phyloP scores from a whole-genome alignment of 2,888 invertebrate species.

The Plemyria rubiginata region DNA sequence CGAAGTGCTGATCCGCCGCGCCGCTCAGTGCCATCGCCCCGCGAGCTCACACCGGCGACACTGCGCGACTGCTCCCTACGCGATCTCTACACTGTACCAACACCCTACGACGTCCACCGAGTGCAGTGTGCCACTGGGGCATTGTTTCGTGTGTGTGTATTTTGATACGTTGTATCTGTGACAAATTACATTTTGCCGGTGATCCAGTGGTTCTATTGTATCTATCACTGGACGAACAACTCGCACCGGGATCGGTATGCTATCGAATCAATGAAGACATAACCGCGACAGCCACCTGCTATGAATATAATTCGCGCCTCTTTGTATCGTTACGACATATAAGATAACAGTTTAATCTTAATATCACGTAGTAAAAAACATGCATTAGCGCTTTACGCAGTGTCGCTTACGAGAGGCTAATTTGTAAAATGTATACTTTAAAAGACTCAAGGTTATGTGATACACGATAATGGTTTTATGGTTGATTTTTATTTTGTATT shows the following conservation, averaged over 20 bases:
- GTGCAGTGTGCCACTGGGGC: constrained; percentile 70
- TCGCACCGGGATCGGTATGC: constrained; percentile 55
- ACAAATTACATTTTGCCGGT: constrained; percentile 46
- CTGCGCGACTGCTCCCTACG: constrained; percentile 38
- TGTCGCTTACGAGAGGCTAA: constrained; percentile 50
- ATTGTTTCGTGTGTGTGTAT: constrained; percentile 66
- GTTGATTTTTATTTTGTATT: constrained; percentile 34
- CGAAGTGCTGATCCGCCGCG: constrained; percentile 29
- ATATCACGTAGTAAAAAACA: constrained; percentile 76
- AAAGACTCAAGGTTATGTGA: constrained; percentile 59
- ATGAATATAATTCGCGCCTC: constrained; percentile 54
- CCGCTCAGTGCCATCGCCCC: constrained; percentile 57
- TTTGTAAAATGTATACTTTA: constrained; percentile 58
- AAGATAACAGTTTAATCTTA: constrained; percentile 79
- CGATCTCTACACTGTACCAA: constrained; percentile 32
- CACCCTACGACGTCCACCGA: constrained; percentile 45
- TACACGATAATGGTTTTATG: constrained; percentile 53
- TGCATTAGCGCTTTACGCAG: constrained; percentile 71
- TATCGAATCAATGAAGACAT: constrained; percentile 65
- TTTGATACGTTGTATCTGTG: constrained; percentile 51
- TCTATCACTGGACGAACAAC: constrained; percentile 42
- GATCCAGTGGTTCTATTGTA: constrained; percentile 40
- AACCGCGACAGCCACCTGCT: constrained; percentile 49
- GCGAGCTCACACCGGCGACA: constrained; percentile 30
- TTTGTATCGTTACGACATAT: constrained; percentile 68